A percentile compares a stretch with the other conserved stretches of the same genome.
Evolutionary conservation across 2,888 invertebrate species (phyloP).

Genomic region (Sialis fuliginosa): DNA sequence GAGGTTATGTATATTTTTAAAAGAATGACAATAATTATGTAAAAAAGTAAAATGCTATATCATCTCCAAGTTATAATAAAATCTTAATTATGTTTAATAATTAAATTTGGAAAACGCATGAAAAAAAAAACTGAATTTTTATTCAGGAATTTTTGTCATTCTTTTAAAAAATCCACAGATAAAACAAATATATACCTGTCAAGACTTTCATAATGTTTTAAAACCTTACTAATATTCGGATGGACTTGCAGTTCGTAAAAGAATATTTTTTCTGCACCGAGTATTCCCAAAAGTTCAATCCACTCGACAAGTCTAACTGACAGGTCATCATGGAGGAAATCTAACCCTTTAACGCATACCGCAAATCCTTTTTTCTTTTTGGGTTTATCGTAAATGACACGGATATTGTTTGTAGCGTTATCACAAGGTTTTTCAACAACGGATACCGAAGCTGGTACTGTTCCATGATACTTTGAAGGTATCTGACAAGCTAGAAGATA

Average conservation of each 20-base stretch:
- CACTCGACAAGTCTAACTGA: constrained; percentile 83
- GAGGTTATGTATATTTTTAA: neutral
- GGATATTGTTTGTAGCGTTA: constrained; percentile 66
- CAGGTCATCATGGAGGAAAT: constrained; percentile 81
- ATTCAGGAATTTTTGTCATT: no score
- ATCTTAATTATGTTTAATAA: no score
- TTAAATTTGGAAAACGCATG: no score
- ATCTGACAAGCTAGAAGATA: constrained; percentile 79
- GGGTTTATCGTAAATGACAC: constrained; percentile 66
- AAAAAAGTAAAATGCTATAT: no score
- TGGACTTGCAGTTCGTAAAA: constrained; percentile 86
- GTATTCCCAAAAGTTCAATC: constrained; percentile 70
- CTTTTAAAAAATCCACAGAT: constrained; percentile 10
- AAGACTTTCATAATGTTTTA: constrained; percentile 32
- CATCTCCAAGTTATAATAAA: constrained; percentile 4
- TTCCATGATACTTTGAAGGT: constrained; percentile 49
- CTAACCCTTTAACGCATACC: constrained; percentile 85
- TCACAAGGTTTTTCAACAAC: constrained; percentile 74
- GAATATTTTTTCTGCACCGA: constrained; percentile 84
- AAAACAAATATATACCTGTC: constrained; percentile 16
- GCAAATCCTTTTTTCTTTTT: constrained; percentile 61
- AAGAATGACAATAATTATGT: neutral
- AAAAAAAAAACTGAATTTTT: no score
- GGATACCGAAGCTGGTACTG: constrained; percentile 68
- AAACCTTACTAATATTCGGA: constrained; percentile 74